Evolutionary conservation across 1,140 invertebrate species (phyloP).

Genomic region (Lordiphosa collinella): DNA sequence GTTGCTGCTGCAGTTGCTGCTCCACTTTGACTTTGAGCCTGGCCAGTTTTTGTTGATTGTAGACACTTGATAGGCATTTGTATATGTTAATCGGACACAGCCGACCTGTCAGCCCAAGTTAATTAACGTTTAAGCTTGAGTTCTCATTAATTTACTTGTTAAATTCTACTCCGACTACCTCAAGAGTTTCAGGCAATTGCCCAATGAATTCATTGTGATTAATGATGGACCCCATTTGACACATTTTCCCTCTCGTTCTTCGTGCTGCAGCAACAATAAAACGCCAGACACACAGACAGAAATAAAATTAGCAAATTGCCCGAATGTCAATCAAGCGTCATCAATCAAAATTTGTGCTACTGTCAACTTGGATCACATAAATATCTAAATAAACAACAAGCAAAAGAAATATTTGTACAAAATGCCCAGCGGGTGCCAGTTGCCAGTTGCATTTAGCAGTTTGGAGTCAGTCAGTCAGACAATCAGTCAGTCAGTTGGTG

Average conservation of each 20-base stretch:
- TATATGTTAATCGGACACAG: slow-evolving; percentile 65
- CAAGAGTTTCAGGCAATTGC: slow-evolving; percentile 32
- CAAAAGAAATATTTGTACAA: background rate
- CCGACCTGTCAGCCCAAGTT: slow-evolving; percentile 66
- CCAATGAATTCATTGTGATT: slow-evolving; percentile 62
- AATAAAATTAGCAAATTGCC: slow-evolving; percentile 75
- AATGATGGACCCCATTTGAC: slow-evolving; percentile 41
- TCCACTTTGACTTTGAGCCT: slow-evolving; percentile 69
- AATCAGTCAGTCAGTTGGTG: background rate
- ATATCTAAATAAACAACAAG: slow-evolving; percentile 33
- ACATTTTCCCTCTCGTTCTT: slow-evolving; percentile 8
- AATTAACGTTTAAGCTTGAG: slow-evolving; percentile 62
- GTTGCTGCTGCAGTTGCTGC: slow-evolving; percentile 26
- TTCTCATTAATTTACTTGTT: slow-evolving; percentile 68
- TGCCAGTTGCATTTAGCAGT: slow-evolving; percentile 18
- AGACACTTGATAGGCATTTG: slow-evolving; percentile 70
- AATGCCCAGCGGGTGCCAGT: slow-evolving; percentile 27
- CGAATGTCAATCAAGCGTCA: slow-evolving; percentile 72
- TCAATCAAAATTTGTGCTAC: slow-evolving; percentile 74
- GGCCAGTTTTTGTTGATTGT: slow-evolving; percentile 48
- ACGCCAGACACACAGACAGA: slow-evolving; percentile 19
- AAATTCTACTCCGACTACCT: slow-evolving; percentile 34
- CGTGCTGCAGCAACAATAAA: background rate
- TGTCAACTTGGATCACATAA: slow-evolving; percentile 63
- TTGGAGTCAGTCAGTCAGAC: slow-evolving; percentile 2